Evolutionary conservation across 2,113 vertebrate species (phyloP), one percentile per base, ranked within the genome.

Genomic region (Pseudois nayaur): DNA sequence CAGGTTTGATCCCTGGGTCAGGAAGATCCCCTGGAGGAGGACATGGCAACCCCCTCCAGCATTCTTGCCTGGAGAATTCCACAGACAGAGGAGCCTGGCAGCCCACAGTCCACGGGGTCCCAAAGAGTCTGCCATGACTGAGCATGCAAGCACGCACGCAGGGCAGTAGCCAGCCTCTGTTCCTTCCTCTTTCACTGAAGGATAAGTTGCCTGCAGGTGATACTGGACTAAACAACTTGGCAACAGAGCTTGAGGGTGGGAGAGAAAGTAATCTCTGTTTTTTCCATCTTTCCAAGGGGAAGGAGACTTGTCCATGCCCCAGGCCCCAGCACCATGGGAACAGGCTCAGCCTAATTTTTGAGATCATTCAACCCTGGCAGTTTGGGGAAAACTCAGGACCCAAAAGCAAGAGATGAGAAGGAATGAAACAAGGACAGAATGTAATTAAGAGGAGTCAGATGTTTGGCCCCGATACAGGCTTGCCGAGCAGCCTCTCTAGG

Each of bases 391-490:
- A 71, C 54, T 85, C 87, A 62, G 76, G 54, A 91, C 64, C 62
- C 60, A 96, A 96, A 96, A 87, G 89, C 82, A 50, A 87, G 85
- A 94, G 60, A 84, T 64, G 91, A 94, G 82, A 97, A 88, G 76
- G 81, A 96, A 93, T 8, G 55, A 85, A 94, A 89, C 48, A 90
- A 94, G 94, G 85, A 78, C 95, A 97, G 97, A 92, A 74, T 96
- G 81, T 91, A 95, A 97, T 96, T 87, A 96, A 88, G 92, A 81
- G 81, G 89, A 59, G 93, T 96, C 82, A 83, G 94, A 85, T 87
- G 96, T 88, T 86, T 59, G 90, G 86, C 95, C 82, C 27, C 0
- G 29, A 92, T 57, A 92, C 19, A 55, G 76, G 71, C 71, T 9
- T 21, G 55, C 85, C 19, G 31, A 52, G 33, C 40, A n/a, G 82